Percentiles rank a stretch among this genome's conserved stretches.
Evolutionary conservation across 2,113 vertebrate genomes (phyloP).

Genomic region (Collichthys lucidus): DNA sequence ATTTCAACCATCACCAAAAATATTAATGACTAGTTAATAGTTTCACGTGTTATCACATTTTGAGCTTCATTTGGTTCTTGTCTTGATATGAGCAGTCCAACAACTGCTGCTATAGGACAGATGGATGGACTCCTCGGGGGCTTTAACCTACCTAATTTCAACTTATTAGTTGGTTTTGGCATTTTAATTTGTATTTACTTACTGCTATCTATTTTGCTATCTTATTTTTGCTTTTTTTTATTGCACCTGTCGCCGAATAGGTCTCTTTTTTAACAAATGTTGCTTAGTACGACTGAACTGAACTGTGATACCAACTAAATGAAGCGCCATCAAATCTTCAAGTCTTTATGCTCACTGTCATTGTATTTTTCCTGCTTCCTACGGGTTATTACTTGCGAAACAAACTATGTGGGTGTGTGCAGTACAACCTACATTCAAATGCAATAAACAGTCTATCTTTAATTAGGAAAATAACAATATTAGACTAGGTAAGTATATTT

Average conservation of each 20-base stretch:
- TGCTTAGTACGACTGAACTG: not conserved
- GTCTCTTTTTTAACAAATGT: not conserved
- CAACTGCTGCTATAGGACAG: not conserved
- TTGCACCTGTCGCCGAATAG: not conserved
- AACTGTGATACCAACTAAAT: too few relatives aligned
- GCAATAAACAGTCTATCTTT: not conserved
- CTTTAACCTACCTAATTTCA: too few relatives aligned
- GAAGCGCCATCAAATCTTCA: not conserved
- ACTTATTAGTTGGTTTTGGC: not conserved
- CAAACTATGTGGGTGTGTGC: not conserved
- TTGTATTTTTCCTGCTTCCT: not conserved
- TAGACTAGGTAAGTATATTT: not conserved
- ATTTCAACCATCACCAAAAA: not conserved
- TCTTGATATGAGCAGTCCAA: not conserved
- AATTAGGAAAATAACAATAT: not conserved
- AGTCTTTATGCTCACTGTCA: not conserved
- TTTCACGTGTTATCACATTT: not conserved
- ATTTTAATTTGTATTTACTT: not conserved
- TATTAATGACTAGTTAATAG: not conserved
- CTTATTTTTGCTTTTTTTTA: not conserved
- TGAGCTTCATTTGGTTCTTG: not conserved
- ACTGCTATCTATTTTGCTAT: not conserved
- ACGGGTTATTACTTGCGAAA: constrained; percentile 1
- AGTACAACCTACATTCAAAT: not conserved
- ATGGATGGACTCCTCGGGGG: not conserved